Evolutionary conservation across 1,140 invertebrate species (phyloP).

Genomic region (Drosophila arawakana): DNA sequence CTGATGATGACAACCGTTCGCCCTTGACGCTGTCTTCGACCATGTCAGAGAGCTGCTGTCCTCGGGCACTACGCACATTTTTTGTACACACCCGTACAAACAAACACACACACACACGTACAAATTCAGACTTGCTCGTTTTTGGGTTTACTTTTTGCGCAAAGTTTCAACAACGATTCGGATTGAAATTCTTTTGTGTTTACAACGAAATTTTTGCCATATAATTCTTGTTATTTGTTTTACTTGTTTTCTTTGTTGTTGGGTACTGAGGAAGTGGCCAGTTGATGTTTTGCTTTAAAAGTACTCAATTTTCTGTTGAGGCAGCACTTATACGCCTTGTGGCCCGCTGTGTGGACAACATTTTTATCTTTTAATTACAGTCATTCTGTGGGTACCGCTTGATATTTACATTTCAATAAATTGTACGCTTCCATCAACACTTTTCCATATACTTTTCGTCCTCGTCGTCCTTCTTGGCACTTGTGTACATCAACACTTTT

Average conservation of each 20-base stretch:
- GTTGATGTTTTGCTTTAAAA: conserved; percentile 48
- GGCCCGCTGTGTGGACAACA: conserved; percentile 31
- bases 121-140: conserved; percentile 21
- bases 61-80: conserved; percentile 53
- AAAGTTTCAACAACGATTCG: conserved; percentile 74
- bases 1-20: conserved; percentile 67
- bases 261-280: conserved; percentile 25
- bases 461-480: conserved; percentile 30
- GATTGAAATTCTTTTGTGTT: conserved; percentile 81
- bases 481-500: conserved; percentile 67
- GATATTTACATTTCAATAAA: conserved; percentile 82
- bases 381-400: conserved; percentile 54
- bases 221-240: conserved; percentile 32
- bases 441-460: conserved; percentile 11
- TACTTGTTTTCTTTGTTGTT: conserved; percentile 17
- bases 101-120: conserved; percentile 19
- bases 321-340: conserved; percentile 59
- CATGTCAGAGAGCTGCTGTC: conserved; percentile 31
- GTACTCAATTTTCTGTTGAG: conserved; percentile 5
- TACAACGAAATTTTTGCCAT: conserved; percentile 65
- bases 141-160: conserved; percentile 45
- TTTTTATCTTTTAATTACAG: conserved; percentile 76
- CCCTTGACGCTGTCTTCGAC: conserved; percentile 29
- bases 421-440: conserved; percentile 61
- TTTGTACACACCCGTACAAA: conserved; percentile 26